A percentile compares a stretch with the other conserved stretches of the same genome.
phyloP scores from a whole-genome alignment of 2,797 vertebrate species.

The Melanotaenia parkinsoni region DNA sequence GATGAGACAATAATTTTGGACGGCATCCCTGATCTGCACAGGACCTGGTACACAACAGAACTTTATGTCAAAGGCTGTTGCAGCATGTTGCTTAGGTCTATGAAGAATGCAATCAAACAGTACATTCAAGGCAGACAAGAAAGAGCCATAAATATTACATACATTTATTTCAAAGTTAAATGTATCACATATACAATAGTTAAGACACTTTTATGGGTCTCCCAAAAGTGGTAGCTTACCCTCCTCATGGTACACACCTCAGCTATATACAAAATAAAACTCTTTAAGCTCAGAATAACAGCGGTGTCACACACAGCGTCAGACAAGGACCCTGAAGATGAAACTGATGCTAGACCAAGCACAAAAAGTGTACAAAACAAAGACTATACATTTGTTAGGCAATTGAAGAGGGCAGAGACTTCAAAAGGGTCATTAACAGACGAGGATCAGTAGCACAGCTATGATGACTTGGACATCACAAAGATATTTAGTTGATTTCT shows the following conservation, averaged over 20 bases:
- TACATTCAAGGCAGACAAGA: neutral
- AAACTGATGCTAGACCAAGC: slow-evolving; percentile 23
- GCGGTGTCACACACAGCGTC: slow-evolving; percentile 1
- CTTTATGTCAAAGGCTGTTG: neutral
- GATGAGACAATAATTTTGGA: neutral
- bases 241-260: slow-evolving; percentile 25
- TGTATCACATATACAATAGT: slow-evolving; percentile 69
- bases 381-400: slow-evolving; percentile 33
- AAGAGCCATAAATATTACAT: slow-evolving; percentile 66
- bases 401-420: slow-evolving; percentile 42
- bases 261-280: slow-evolving; percentile 38
- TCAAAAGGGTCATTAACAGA: slow-evolving; percentile 31
- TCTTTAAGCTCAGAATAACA: slow-evolving; percentile 26
- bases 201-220: slow-evolving; percentile 67
- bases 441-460: slow-evolving; percentile 55
- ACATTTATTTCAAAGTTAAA: slow-evolving; percentile 79
- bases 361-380: slow-evolving; percentile 27
- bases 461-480: slow-evolving; percentile 54
- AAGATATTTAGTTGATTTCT: slow-evolving; percentile 47
- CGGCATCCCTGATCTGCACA: neutral
- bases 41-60: neutral
- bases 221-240: slow-evolving; percentile 22
- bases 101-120: neutral
- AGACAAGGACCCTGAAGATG: slow-evolving; percentile 20
- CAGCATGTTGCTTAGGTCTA: neutral